These are phyloP conservation scores for Odontomachus brunneus DNA, from an alignment of 1,140 invertebrate species.

Conservation along the genomic window DNA sequence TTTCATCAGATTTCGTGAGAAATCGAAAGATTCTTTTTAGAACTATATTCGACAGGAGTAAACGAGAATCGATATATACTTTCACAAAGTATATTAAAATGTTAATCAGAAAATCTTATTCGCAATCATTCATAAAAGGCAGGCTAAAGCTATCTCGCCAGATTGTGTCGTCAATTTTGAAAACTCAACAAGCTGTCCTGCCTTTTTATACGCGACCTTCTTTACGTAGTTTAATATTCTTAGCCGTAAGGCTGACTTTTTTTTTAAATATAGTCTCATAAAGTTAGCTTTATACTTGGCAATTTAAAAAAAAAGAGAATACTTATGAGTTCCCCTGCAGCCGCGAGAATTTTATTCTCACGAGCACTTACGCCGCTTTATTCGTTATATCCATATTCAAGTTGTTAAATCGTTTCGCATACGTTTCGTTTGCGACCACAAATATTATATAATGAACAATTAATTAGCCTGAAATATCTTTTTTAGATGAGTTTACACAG, in stretches of 20 bases:
- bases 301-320: background rate
- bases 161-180: background rate
- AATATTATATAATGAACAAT: background rate
- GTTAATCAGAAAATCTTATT: background rate
- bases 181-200: constrained; percentile 11
- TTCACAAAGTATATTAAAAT: background rate
- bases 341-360: background rate
- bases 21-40: no score
- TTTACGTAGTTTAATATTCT: background rate
- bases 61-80: no score
- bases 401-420: background rate
- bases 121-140: background rate
- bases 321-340: background rate
- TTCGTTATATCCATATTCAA: no score
- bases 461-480: background rate
- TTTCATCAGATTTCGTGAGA: no score
- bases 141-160: background rate
- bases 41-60: no score
- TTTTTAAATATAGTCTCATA: background rate
- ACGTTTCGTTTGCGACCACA: background rate
- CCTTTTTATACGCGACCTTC: background rate
- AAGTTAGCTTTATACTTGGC: background rate
- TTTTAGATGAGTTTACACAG: background rate
- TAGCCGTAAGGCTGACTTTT: background rate
- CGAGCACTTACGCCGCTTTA: no score